These are phyloP conservation scores for Sterrhoptilus dennistouni DNA, from an alignment of 2,113 vertebrate genomes.

Conservation along the genomic window DNA sequence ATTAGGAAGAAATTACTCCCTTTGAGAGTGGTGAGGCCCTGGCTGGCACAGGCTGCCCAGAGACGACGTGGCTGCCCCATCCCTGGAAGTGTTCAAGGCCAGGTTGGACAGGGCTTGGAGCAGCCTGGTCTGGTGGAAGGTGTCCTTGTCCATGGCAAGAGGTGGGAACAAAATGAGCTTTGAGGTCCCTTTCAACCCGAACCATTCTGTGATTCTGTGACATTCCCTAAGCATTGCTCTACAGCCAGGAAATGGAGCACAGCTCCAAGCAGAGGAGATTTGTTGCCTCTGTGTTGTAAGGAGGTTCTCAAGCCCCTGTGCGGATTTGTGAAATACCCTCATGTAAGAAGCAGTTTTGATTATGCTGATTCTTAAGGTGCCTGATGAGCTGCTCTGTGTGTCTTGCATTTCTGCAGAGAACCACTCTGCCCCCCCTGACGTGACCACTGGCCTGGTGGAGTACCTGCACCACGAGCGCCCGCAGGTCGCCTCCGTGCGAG, in stretches of 20 bases:
- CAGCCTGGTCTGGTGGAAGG: fast-evolving
- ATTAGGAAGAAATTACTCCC: background rate
- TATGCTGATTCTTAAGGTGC: background rate
- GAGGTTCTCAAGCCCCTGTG: background rate
- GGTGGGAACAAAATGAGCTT: background rate
- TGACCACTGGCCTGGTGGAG: constrained; percentile 88
- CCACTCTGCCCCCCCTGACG: constrained; percentile 90
- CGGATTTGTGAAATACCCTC: background rate
- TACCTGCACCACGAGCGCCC: constrained; percentile 79
- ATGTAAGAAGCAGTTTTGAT: background rate
- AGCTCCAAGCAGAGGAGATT: background rate
- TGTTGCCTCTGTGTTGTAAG: background rate
- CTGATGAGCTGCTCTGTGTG: background rate
- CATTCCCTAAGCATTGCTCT: background rate
- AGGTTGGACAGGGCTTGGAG: background rate
- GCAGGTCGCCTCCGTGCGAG: constrained; percentile 84
- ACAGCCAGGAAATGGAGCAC: background rate
- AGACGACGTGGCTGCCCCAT: background rate
- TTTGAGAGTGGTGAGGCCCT: background rate
- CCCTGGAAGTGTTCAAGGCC: background rate
- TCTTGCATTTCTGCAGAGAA: constrained; percentile 81
- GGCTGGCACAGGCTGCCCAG: background rate
- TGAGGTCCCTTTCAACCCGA: background rate
- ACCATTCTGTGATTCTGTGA: background rate
- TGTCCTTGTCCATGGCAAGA: background rate